These are phyloP conservation scores for Peromyscus californicus DNA, from an alignment of 2,113 vertebrate species.

Conservation along the genomic window DNA sequence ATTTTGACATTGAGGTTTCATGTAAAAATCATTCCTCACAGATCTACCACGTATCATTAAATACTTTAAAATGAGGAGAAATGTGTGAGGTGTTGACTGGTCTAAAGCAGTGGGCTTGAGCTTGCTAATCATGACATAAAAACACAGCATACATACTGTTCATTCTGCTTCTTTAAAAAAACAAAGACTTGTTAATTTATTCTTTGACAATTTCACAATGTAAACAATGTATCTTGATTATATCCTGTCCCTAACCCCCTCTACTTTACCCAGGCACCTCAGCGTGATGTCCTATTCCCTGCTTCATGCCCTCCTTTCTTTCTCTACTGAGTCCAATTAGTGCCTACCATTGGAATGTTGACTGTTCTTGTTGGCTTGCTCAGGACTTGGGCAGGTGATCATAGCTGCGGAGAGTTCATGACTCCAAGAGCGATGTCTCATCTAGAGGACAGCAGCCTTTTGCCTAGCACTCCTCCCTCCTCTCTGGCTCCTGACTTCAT, in stretches of 20 bases:
- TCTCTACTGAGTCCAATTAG: neutral
- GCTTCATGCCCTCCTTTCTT: neutral
- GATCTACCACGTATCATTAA: neutral
- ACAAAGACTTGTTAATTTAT: neutral
- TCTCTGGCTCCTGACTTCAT: neutral
- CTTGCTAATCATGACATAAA: neutral
- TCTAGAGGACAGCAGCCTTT: neutral
- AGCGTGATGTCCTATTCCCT: neutral
- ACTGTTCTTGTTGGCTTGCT: neutral
- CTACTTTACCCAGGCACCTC: neutral
- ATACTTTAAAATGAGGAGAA: neutral
- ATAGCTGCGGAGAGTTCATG: neutral
- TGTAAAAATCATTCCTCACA: neutral
- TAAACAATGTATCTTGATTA: neutral
- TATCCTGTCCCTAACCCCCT: neutral
- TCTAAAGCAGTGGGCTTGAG: neutral
- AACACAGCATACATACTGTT: neutral
- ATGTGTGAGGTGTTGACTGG: neutral
- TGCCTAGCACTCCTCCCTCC: neutral
- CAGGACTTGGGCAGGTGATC: neutral
- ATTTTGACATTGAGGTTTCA: slow-evolving; percentile 30
- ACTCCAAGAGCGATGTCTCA: neutral
- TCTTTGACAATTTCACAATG: neutral
- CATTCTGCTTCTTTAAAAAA: neutral
- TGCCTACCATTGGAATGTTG: neutral